A percentile compares a stretch with the other conserved stretches of the same genome.
Evolutionary conservation across 1,140 invertebrate species (phyloP).

Genomic region (Ceratina australensis): DNA sequence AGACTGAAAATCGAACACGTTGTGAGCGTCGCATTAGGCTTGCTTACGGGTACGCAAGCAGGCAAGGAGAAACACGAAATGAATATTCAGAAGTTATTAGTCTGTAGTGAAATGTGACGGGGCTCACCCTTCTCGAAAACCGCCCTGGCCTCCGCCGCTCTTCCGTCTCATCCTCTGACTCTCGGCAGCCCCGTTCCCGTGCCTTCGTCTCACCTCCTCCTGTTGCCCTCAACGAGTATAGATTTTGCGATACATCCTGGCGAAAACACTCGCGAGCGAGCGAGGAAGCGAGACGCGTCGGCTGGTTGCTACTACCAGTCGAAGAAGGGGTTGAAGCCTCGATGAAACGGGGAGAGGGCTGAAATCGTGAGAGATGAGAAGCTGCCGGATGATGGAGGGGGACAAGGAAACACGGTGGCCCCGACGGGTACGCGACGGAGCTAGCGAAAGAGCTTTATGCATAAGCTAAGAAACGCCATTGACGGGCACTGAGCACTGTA

Average conservation of each 20-base stretch:
- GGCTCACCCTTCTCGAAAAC: conserved; percentile 76
- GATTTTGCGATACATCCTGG: conserved; percentile 79
- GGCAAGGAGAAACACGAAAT: conserved; percentile 78
- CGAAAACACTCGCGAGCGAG: conserved; percentile 67
- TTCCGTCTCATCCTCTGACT: conserved; percentile 50
- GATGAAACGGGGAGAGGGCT: conserved; percentile 54
- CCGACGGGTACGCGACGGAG: conserved; percentile 47
- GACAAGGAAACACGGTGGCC: conserved; percentile 42
- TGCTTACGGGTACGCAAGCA: conserved; percentile 74
- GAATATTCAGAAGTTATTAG: conserved; percentile 81
- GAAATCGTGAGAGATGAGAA: conserved; percentile 61
- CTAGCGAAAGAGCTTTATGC: conserved; percentile 76
- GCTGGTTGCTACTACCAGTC: conserved; percentile 48
- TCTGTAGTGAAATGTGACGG: conserved; percentile 80
- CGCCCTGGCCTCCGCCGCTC: conserved; percentile 65
- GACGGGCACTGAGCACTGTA: conserved; percentile 61
- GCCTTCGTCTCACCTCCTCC: background rate
- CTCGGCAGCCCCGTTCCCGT: conserved; percentile 30
- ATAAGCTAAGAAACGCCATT: conserved; percentile 78
- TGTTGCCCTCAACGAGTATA: conserved; percentile 68
- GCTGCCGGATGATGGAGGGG: conserved; percentile 34
- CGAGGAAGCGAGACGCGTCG: conserved; percentile 63
- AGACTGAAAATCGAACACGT: conserved; percentile 43
- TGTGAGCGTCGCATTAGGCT: conserved; percentile 77
- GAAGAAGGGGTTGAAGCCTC: conserved; percentile 64